A percentile compares a stretch with the other conserved stretches of the same genome.
phyloP scores from a whole-genome alignment of 2,113 vertebrate genomes.

The Atlantisia rogersi region DNA sequence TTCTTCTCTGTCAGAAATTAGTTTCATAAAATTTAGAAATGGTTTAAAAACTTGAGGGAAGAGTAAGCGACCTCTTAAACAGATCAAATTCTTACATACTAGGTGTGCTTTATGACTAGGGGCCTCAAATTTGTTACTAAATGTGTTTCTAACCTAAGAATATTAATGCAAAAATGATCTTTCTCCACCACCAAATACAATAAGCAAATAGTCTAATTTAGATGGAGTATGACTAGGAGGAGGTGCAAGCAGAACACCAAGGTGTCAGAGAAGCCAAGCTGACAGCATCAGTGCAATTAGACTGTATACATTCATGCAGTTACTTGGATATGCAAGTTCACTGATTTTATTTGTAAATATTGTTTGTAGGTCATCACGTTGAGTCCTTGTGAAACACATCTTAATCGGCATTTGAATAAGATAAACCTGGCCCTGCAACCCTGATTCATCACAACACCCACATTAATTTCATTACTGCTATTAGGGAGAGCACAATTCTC shows the following conservation, averaged over 20 bases:
- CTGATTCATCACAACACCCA: neutral
- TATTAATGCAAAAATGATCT: neutral
- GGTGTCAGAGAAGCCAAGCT: neutral
- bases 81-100: neutral
- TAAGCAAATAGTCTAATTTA: neutral
- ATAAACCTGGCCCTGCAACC: neutral
- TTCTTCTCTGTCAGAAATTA: neutral
- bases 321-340: neutral
- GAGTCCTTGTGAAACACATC: neutral
- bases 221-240: neutral
- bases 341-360: neutral
- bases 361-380: neutral
- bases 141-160: neutral
- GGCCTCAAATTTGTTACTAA: neutral
- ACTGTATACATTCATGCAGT: accelerated
- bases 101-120: neutral
- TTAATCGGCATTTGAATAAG: neutral
- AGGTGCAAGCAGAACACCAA: neutral
- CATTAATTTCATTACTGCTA: neutral
- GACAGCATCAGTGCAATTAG: neutral
- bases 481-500: neutral
- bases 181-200: neutral
- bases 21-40: neutral
- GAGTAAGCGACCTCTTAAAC: neutral
- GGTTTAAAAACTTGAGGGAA: neutral